Conservation (phyloP, 2,797 vertebrate genomes). For the Propithecus deckenii region DNA sequence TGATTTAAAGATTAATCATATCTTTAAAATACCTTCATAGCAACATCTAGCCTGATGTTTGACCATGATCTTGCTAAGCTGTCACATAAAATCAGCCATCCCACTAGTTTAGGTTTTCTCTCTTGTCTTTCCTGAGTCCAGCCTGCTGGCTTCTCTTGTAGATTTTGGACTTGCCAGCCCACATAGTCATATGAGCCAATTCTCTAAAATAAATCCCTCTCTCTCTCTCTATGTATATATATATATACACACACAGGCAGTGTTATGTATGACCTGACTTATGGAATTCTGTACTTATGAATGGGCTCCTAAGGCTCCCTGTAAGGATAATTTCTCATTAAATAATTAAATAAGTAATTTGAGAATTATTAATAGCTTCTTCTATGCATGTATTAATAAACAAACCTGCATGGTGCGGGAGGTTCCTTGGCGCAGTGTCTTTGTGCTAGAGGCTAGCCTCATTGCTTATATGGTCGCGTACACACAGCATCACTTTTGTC, state of each 20-base stretch:
- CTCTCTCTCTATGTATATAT: background rate
- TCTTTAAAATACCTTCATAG: too few relatives aligned
- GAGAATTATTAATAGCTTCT: background rate
- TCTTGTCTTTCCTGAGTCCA: background rate
- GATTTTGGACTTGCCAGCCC: background rate
- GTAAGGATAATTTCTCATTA: background rate
- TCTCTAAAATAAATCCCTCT: background rate
- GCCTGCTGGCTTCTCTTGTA: background rate
- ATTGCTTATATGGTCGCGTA: background rate
- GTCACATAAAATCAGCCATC: too few relatives aligned
- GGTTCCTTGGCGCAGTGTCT: background rate
- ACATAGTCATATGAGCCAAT: background rate
- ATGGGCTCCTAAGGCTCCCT: too few relatives aligned
- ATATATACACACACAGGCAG: background rate
- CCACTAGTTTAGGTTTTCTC: too few relatives aligned
- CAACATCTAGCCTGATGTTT: too few relatives aligned
- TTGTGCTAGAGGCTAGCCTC: background rate
- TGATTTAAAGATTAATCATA: too few relatives aligned
- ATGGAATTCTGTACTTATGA: too few relatives aligned
- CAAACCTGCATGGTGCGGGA: background rate
- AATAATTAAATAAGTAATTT: background rate
- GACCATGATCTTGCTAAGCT: too few relatives aligned
- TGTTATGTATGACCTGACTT: too few relatives aligned
- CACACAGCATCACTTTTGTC: background rate
- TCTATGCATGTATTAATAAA: background rate